phyloP scores from a whole-genome alignment of 1,140 invertebrate genomes.

The Drosophila rhopaloa region DNA sequence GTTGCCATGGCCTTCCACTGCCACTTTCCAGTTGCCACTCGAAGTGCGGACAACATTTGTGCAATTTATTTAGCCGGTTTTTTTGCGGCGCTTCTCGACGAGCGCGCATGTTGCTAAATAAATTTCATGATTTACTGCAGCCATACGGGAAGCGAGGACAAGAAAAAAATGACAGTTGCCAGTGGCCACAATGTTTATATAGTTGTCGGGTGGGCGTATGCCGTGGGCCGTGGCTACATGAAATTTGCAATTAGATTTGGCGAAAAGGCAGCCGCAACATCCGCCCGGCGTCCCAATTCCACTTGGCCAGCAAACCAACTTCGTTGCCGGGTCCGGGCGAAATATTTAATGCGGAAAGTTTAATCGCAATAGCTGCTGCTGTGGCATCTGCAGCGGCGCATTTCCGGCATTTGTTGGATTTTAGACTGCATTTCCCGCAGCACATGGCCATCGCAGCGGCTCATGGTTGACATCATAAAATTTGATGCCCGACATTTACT shows the following conservation, averaged over 20 bases:
- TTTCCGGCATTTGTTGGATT: conserved; percentile 78
- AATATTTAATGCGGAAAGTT: conserved; percentile 79
- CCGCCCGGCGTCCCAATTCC: conserved; percentile 36
- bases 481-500: conserved; percentile 56
- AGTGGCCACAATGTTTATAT: conserved; percentile 65
- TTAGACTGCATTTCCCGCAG: conserved; percentile 71
- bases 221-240: conserved; percentile 58
- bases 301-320: conserved; percentile 18
- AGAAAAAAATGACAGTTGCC: conserved; percentile 37
- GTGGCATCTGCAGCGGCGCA: conserved; percentile 52
- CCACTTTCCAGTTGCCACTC: conserved; percentile 30
- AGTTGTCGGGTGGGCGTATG: conserved; percentile 45
- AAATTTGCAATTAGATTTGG: conserved; percentile 82
- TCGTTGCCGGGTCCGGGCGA: conserved; percentile 16
- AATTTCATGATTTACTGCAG: conserved; percentile 75
- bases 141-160: conserved; percentile 49
- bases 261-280: conserved; percentile 68
- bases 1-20: conserved; percentile 23
- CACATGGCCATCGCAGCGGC: conserved; percentile 33
- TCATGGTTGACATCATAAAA: conserved; percentile 67
- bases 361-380: conserved; percentile 53
- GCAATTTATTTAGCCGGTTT: conserved; percentile 66
- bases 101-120: conserved; percentile 63
- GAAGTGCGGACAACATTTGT: conserved; percentile 60
- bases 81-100: conserved; percentile 25